phyloP scores from a whole-genome alignment of 2,113 vertebrate species.

The Gallinago paraguaiae region DNA sequence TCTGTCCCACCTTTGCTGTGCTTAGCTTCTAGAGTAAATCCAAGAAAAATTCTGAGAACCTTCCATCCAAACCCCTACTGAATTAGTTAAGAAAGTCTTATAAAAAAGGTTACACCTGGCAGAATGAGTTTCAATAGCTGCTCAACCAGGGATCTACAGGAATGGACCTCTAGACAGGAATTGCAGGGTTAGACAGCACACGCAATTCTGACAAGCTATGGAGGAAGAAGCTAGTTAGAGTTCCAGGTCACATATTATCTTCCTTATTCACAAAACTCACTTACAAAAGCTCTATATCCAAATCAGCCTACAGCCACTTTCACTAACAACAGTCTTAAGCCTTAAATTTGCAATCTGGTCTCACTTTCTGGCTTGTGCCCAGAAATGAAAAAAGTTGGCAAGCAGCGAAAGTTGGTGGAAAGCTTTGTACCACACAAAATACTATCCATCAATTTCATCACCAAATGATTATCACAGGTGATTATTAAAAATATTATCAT shows the following conservation, averaged over 20 bases:
- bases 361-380: neutral
- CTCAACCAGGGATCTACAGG: neutral
- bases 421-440: neutral
- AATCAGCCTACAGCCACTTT: neutral
- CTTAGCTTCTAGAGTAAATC: neutral
- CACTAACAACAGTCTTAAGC: neutral
- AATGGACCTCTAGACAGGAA: neutral
- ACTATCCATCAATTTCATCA: neutral
- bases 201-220: neutral
- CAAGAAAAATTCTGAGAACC: neutral
- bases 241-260: neutral
- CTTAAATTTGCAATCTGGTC: neutral
- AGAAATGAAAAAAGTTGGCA: neutral
- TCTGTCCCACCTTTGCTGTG: neutral
- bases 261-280: neutral
- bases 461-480: neutral
- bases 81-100: neutral
- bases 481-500: neutral
- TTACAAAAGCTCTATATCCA: neutral
- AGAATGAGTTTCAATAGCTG: neutral
- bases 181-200: neutral
- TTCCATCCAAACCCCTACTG: neutral
- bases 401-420: neutral
- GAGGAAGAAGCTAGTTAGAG: neutral
- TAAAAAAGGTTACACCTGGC: neutral